Percentiles rank a stretch among this genome's conserved stretches.
Evolutionary conservation across 2,888 invertebrate genomes (phyloP).

Genomic region (Sturmia bella): DNA sequence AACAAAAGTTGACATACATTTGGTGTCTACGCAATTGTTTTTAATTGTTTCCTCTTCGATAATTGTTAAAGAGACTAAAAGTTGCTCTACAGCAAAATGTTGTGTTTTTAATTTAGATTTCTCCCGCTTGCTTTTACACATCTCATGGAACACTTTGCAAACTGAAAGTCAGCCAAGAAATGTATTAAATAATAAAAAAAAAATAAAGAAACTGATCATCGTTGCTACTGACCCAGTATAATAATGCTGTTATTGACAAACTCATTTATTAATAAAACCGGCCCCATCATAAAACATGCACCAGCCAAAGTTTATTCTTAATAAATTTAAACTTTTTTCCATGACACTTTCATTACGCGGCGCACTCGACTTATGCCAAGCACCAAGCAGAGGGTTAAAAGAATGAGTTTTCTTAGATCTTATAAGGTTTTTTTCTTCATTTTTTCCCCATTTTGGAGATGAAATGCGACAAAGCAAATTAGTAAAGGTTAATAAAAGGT

Average conservation of each 20-base stretch:
- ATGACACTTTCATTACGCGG: constrained; percentile 34
- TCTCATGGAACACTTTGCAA: constrained; percentile 31
- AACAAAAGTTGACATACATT: constrained; percentile 34
- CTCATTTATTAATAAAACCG: constrained; percentile 48
- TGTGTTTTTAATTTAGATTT: constrained; percentile 7
- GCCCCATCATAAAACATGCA: constrained; percentile 11
- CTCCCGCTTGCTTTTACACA: constrained; percentile 25
- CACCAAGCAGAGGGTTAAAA: constrained; percentile 6
- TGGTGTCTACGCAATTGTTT: constrained; percentile 8
- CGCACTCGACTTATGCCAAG: background rate
- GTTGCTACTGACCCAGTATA: constrained; percentile 60
- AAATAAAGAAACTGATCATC: constrained; percentile 20
- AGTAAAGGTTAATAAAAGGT: too few species aligned
- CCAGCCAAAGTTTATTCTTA: constrained; percentile 55
- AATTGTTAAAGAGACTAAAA: background rate
- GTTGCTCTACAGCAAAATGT: background rate
- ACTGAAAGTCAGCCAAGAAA: constrained; percentile 16
- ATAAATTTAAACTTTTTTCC: constrained; percentile 58
- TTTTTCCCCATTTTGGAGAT: too few species aligned
- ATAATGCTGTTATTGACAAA: constrained; percentile 46
- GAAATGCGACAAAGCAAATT: too few species aligned
- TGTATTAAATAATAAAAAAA: constrained; percentile 16
- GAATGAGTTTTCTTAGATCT: background rate
- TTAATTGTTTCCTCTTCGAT: constrained; percentile 17
- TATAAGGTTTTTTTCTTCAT: too few species aligned